phyloP scores from a whole-genome alignment of 2,888 invertebrate genomes.

The Lochmaea crataegi region DNA sequence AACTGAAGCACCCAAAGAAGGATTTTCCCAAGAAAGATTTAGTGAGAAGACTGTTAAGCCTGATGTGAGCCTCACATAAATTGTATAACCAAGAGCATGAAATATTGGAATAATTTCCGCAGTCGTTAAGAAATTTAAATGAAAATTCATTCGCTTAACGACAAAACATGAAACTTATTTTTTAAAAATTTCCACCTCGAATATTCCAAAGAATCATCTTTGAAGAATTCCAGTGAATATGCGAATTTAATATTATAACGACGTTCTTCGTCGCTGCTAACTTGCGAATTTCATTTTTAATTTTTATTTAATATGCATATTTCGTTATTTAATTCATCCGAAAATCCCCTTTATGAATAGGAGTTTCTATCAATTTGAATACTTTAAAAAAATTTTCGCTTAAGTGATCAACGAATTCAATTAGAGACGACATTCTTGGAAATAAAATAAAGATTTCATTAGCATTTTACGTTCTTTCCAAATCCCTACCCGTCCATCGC shows the following conservation, averaged over 20 bases:
- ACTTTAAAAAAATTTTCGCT: slow-evolving; percentile 44
- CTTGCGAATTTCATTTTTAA: slow-evolving; percentile 20
- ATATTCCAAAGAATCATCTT: background rate
- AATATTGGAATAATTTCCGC: no score
- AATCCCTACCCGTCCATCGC: slow-evolving; percentile 32
- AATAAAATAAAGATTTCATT: slow-evolving; percentile 46
- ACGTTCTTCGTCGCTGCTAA: slow-evolving; percentile 19
- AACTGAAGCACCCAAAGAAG: no score
- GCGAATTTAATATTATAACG: background rate
- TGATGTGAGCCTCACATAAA: no score
- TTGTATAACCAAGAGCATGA: no score
- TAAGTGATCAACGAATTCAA: slow-evolving; percentile 45
- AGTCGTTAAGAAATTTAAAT: no score
- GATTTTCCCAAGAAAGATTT: no score
- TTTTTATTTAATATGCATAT: slow-evolving; percentile 42
- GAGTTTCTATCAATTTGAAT: slow-evolving; percentile 42
- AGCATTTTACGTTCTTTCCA: slow-evolving; percentile 38
- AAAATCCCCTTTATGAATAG: slow-evolving; percentile 41
- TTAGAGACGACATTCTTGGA: slow-evolving; percentile 39
- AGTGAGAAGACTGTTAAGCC: no score
- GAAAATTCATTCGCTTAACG: no score
- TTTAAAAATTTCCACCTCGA: background rate
- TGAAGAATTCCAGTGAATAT: background rate
- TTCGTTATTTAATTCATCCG: slow-evolving; percentile 43
- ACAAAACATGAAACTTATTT: no score